Evolutionary conservation across 2,888 invertebrate genomes (phyloP).

Genomic region (Eupithecia dodoneata): DNA sequence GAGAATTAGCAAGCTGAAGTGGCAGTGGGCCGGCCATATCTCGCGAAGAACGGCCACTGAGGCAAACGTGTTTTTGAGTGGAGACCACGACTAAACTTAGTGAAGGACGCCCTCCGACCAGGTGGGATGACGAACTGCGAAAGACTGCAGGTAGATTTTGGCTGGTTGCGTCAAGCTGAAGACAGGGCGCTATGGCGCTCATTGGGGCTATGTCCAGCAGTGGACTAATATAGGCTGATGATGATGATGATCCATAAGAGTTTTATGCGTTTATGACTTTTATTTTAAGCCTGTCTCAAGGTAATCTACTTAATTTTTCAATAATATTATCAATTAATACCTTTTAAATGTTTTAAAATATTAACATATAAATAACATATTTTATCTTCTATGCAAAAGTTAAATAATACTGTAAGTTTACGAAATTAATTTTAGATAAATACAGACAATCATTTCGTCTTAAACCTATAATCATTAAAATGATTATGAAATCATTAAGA

Average conservation of each 20-base stretch:
- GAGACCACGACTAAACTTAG: too few species aligned
- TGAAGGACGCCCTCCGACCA: too few species aligned
- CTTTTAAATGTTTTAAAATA: background rate
- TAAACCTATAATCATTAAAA: background rate
- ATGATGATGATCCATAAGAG: background rate
- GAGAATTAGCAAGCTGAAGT: too few species aligned
- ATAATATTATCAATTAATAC: background rate
- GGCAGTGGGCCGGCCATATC: too few species aligned
- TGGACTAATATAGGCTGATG: too few species aligned
- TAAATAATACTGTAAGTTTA: background rate
- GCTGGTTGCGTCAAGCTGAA: too few species aligned
- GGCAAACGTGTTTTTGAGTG: too few species aligned
- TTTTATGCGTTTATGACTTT: background rate
- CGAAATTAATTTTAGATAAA: background rate
- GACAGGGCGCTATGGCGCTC: too few species aligned
- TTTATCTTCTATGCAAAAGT: background rate
- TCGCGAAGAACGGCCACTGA: too few species aligned
- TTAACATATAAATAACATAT: background rate
- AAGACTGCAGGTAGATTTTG: too few species aligned
- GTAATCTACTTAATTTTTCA: background rate
- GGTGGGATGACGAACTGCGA: too few species aligned
- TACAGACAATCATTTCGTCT: background rate
- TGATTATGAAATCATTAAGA: conserved; percentile 4
- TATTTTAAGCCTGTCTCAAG: background rate
- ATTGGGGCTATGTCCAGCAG: too few species aligned